phyloP scores from a whole-genome alignment of 2,113 vertebrate species.

The Hemicordylus capensis region DNA sequence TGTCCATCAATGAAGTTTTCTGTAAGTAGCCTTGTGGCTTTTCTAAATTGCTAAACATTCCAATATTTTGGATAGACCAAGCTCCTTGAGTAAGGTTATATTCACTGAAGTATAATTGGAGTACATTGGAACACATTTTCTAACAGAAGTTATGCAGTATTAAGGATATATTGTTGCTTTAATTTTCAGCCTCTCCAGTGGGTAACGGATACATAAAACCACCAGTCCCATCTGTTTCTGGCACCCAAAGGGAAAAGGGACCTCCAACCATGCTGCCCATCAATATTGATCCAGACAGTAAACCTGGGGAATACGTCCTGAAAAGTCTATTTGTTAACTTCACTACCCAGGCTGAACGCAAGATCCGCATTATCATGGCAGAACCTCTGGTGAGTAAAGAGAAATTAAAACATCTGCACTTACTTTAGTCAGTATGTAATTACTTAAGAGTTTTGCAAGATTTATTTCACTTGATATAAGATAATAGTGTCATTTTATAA shows the following conservation, averaged over 20 bases:
- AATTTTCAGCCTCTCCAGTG: conserved; percentile 88
- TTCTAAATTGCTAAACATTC: neutral
- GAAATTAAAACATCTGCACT: neutral
- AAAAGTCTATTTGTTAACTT: conserved; percentile 98
- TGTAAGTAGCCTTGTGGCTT: neutral
- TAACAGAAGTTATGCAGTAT: neutral
- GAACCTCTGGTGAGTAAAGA: conserved; percentile 91
- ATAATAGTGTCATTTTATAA: neutral
- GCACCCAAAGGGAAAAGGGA: conserved; percentile 88
- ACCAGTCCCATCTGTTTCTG: conserved; percentile 85
- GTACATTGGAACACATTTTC: neutral
- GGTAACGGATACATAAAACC: conserved; percentile 96
- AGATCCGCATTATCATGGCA: conserved; percentile 97
- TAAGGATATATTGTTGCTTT: neutral
- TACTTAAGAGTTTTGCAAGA: neutral
- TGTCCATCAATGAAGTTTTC: neutral
- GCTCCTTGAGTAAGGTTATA: neutral
- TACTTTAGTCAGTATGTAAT: neutral
- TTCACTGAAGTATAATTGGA: no score
- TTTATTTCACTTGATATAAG: neutral
- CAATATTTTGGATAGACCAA: neutral
- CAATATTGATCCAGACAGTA: conserved; percentile 93
- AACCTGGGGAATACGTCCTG: conserved; percentile 94
- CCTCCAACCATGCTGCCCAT: conserved; percentile 91
- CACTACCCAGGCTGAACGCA: conserved; percentile 90